Conservation (phyloP, 2,888 invertebrate genomes). For the Trichogramma dendrolimi region DNA sequence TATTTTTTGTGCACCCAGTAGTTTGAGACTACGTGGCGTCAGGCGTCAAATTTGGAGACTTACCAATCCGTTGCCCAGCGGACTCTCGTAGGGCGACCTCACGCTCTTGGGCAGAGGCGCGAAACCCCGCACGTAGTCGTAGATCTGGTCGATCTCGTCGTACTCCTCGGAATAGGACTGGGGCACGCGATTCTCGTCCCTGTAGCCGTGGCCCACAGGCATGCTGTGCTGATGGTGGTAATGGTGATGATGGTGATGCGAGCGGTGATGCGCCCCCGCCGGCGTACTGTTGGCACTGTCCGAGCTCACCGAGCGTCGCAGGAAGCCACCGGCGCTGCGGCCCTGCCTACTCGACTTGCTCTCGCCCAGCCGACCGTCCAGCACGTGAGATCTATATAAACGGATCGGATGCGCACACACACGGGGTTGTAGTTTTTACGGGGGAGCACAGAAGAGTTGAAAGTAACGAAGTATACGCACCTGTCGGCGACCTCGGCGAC, state of each 20-base stretch:
- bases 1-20: neutral
- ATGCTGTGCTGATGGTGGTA: slow-evolving; percentile 52
- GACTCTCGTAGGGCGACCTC: slow-evolving; percentile 59
- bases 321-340: slow-evolving; percentile 46
- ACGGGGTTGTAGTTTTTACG: neutral
- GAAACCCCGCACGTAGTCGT: slow-evolving; percentile 90
- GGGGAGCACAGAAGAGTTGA: neutral
- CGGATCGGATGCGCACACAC: neutral
- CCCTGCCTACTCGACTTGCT: slow-evolving; percentile 45
- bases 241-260: slow-evolving; percentile 54
- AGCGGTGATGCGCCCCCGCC: slow-evolving; percentile 44
- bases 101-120: slow-evolving; percentile 83
- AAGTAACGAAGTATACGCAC: slow-evolving; percentile 2
- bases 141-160: slow-evolving; percentile 94
- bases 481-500: slow-evolving; percentile 75
- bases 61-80: slow-evolving; percentile 23
- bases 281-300: slow-evolving; percentile 55
- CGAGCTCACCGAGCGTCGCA: slow-evolving; percentile 72
- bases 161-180: slow-evolving; percentile 70
- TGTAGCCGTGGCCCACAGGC: slow-evolving; percentile 56
- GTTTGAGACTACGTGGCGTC: too few species aligned
- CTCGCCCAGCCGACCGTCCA: slow-evolving; percentile 77
- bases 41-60: too few species aligned
- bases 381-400: slow-evolving; percentile 60
- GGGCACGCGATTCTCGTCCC: slow-evolving; percentile 59